Percentiles rank a stretch among this genome's conserved stretches.
These are phyloP conservation scores for Formicarius rufipectus DNA, from an alignment of 2,113 vertebrate genomes.

Conservation along the genomic window DNA sequence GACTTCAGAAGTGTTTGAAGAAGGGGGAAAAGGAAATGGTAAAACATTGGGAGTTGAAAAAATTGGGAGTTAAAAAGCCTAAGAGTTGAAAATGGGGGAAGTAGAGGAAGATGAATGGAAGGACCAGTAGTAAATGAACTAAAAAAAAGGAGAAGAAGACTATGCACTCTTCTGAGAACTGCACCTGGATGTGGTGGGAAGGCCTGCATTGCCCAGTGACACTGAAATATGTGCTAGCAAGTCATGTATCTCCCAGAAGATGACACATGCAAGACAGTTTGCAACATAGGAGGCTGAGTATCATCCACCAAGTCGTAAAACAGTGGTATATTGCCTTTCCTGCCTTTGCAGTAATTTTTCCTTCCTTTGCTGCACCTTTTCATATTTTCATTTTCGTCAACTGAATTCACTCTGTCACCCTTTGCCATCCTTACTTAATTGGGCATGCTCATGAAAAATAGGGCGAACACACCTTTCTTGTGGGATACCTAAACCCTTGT, in stretches of 20 bases:
- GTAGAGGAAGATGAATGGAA: background rate
- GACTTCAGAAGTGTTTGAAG: background rate
- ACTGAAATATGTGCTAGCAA: background rate
- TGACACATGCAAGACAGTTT: background rate
- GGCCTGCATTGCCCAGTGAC: background rate
- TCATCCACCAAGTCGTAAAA: background rate
- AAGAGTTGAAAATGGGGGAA: background rate
- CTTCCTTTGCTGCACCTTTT: background rate
- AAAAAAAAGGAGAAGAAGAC: background rate
- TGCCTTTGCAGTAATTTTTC: background rate
- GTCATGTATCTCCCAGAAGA: background rate
- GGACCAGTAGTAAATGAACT: background rate
- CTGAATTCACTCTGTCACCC: background rate
- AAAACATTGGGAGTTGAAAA: too few species aligned
- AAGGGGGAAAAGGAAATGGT: background rate
- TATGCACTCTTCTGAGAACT: accelerated
- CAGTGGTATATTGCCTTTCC: background rate
- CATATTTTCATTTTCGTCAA: background rate
- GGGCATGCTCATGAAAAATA: background rate
- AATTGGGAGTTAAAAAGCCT: too few species aligned
- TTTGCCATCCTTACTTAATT: background rate
- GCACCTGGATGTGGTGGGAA: background rate
- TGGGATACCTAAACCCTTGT: background rate
- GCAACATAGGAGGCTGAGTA: background rate
- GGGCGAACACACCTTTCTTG: background rate